Conservation (phyloP, 2,888 invertebrate genomes). For the Zygothrica quintamaculata region DNA sequence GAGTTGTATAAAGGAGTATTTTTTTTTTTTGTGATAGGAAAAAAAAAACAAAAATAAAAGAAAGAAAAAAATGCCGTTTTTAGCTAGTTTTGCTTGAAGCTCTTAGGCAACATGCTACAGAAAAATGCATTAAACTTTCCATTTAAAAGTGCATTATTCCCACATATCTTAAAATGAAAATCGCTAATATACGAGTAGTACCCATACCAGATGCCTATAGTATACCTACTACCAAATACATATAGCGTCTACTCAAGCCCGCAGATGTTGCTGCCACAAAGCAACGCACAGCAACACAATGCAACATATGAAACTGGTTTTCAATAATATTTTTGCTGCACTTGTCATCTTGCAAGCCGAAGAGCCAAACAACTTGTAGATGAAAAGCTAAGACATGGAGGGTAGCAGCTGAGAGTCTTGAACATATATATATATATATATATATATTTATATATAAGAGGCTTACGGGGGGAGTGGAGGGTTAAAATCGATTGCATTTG, state of each 20-base stretch:
- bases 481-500: slow-evolving; percentile 72
- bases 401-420: not conserved
- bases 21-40: too few relatives aligned
- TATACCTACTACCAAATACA: not conserved
- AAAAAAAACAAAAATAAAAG: not conserved
- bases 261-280: slow-evolving; percentile 22
- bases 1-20: too few relatives aligned
- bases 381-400: slow-evolving; percentile 9
- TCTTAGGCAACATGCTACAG: slow-evolving; percentile 24
- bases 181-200: slow-evolving; percentile 19
- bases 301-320: slow-evolving; percentile 61
- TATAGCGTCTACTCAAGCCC: not conserved
- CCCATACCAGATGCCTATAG: slow-evolving; percentile 15
- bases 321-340: slow-evolving; percentile 47
- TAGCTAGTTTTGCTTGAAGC: slow-evolving; percentile 5
- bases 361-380: not conserved
- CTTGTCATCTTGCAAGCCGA: slow-evolving; percentile 37
- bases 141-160: slow-evolving; percentile 46
- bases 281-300: slow-evolving; percentile 12
- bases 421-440: too few relatives aligned
- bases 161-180: slow-evolving; percentile 45
- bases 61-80: not conserved
- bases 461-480: not conserved
- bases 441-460: not conserved
- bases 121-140: slow-evolving; percentile 45